Evolutionary conservation across 1,140 invertebrate genomes (phyloP).

Genomic region (Drosophila dunni): DNA sequence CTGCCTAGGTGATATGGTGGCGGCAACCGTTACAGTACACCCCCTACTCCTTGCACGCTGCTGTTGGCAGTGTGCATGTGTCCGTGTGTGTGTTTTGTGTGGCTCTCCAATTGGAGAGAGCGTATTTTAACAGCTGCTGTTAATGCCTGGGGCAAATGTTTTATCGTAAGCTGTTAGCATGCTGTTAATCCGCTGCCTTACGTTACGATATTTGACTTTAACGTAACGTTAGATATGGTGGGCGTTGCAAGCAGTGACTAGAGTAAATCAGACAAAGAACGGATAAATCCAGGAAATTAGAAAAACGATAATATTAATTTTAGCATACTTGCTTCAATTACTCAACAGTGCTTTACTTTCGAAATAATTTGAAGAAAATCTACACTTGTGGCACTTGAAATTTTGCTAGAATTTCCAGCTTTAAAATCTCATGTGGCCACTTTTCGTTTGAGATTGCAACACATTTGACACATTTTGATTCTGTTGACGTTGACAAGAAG

Average conservation of each 20-base stretch:
- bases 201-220: slow-evolving; percentile 31
- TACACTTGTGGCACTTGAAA: neutral
- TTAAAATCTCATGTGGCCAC: slow-evolving; percentile 48
- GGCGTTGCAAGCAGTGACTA: neutral
- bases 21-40: slow-evolving; percentile 24
- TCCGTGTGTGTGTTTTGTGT: slow-evolving; percentile 23
- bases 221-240: slow-evolving; percentile 46
- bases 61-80: neutral
- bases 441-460: slow-evolving; percentile 56
- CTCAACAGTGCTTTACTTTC: too few relatives aligned
- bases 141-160: slow-evolving; percentile 7
- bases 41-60: slow-evolving; percentile 2
- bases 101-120: slow-evolving; percentile 73
- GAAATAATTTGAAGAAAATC: neutral
- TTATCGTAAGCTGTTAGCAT: slow-evolving; percentile 61
- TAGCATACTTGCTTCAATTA: too few relatives aligned
- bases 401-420: slow-evolving; percentile 47
- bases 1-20: slow-evolving; percentile 58
- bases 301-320: too few relatives aligned
- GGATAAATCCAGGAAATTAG: too few relatives aligned
- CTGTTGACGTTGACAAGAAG: slow-evolving; percentile 53
- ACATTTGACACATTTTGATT: slow-evolving; percentile 59
- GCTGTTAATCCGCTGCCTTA: slow-evolving; percentile 24
- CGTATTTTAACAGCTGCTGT: slow-evolving; percentile 18
- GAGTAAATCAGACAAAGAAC: neutral